Base-by-base conservation (phyloP, 2,113 vertebrate genomes). In the Smithornis capensis region DNA sequence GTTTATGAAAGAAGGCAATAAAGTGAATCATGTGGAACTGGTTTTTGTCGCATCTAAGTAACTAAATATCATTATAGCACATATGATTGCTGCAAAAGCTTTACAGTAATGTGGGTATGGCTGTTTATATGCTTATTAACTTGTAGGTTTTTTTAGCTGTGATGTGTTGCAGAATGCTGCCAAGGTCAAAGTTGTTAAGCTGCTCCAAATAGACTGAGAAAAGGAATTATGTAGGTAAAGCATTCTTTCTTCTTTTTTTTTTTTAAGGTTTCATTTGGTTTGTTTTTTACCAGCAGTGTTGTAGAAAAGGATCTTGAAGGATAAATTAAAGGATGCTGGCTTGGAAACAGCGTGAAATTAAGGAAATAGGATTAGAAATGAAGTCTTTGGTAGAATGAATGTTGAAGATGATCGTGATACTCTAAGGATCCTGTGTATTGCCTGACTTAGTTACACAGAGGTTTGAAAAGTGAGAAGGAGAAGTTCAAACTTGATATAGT, bases 51-150 rank as follows among this genome's bases (percentile, higher is more conserved):
- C 87, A 49, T 74, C 2, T 14, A 44, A 90, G 70, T 92, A 78
- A 65, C 85, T 93, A 89, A 91, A 88, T 86, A 35, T 42, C 64
- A 63, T 85, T 83, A 45, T 60, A 78, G 28, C 86, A 53, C 14
- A 14, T 83, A 49, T 1, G 44, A 88, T 81, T 90, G 78, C 33
- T 87, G 76, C 71, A 81, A 9, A 83, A 90, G 52, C 75, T 87
- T 89, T 92, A 71, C 68, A 79, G 22, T 84, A 68, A 57, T 90
- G 44, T 60, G 49, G 76, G 52, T 88, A 74, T 60, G 56, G 44
- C 60, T 94, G 80, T 81, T 95, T 77, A 67, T 94, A 29, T 64
- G 83, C 73, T 89, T 90, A 81, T 88, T 94, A 93, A 86, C 33
- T 86, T 37, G 23, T 11, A 52, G 0, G 0, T 14, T 62, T 94